Conservation (phyloP, 1,140 invertebrate species). For the Micrasema longulum region DNA sequence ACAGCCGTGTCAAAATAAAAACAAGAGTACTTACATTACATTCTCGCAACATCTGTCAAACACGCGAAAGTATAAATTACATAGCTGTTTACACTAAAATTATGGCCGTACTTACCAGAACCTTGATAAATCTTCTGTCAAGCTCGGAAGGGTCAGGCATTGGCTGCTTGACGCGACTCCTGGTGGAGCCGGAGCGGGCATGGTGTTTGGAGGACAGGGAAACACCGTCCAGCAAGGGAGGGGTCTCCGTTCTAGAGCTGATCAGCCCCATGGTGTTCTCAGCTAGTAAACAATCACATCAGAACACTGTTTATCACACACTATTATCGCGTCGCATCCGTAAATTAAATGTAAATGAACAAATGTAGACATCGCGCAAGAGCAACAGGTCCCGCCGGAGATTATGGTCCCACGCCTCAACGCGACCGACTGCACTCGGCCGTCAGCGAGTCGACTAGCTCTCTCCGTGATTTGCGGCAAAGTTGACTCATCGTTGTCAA, state of each 20-base stretch:
- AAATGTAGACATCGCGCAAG: constrained; percentile 21
- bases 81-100: neutral
- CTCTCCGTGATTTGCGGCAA: constrained; percentile 24
- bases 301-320: constrained; percentile 38
- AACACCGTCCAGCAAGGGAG: constrained; percentile 66
- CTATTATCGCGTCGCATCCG: constrained; percentile 33
- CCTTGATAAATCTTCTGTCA: constrained; percentile 93
- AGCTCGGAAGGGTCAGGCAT: constrained; percentile 91
- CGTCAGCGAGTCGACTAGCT: neutral
- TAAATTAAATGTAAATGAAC: neutral
- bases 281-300: constrained; percentile 40
- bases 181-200: constrained; percentile 78
- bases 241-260: constrained; percentile 62
- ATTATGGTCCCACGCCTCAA: constrained; percentile 38
- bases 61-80: constrained; percentile 11
- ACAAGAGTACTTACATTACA: constrained; percentile 23
- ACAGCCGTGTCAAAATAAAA: constrained; percentile 13
- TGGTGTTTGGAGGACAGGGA: constrained; percentile 66
- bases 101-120: constrained; percentile 80
- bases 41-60: constrained; percentile 20
- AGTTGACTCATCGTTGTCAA: constrained; percentile 47
- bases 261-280: constrained; percentile 63
- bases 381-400: constrained; percentile 48
- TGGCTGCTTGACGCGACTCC: constrained; percentile 81
- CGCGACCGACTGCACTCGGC: constrained; percentile 23